A percentile compares a stretch with the other conserved stretches of the same genome.
Evolutionary conservation across 2,888 invertebrate genomes (phyloP).

Genomic region (Neoaliturus tenellus): DNA sequence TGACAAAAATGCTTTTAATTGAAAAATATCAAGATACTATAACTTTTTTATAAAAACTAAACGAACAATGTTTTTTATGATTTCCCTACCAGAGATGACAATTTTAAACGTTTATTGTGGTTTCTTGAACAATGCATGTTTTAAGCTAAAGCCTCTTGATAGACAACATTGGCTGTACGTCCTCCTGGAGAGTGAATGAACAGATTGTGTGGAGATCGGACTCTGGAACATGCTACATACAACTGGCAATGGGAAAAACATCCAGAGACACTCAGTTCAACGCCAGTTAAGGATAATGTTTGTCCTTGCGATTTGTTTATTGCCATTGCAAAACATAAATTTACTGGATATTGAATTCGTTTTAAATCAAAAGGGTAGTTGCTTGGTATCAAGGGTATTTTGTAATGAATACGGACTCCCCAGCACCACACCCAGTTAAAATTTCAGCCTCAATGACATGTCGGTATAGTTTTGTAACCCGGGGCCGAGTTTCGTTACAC

Average conservation of each 20-base stretch:
- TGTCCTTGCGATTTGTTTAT: slow-evolving; percentile 1
- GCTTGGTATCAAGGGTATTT: not conserved
- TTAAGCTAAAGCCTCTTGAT: slow-evolving; percentile 3
- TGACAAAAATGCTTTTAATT: no score
- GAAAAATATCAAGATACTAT: no score
- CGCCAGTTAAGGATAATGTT: not conserved
- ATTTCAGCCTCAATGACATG: slow-evolving; percentile 7
- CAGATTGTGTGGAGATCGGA: not conserved
- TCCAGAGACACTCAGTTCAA: not conserved
- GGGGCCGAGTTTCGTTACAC: slow-evolving; percentile 21
- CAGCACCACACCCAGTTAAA: slow-evolving; percentile 22
- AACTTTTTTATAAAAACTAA: no score
- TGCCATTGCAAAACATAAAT: not conserved
- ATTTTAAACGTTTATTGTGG: no score
- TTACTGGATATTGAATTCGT: not conserved
- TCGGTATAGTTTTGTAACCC: not conserved
- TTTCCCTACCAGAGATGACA: no score
- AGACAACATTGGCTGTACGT: not conserved
- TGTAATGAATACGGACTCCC: not conserved
- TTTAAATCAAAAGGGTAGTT: not conserved
- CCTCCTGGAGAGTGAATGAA: slow-evolving; percentile 8
- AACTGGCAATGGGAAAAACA: slow-evolving; percentile 4
- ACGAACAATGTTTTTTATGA: no score
- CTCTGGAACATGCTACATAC: not conserved
- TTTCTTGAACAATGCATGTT: no score